Evolutionary conservation across 2,113 vertebrate species (phyloP).

Genomic region (Setophaga coronata): DNA sequence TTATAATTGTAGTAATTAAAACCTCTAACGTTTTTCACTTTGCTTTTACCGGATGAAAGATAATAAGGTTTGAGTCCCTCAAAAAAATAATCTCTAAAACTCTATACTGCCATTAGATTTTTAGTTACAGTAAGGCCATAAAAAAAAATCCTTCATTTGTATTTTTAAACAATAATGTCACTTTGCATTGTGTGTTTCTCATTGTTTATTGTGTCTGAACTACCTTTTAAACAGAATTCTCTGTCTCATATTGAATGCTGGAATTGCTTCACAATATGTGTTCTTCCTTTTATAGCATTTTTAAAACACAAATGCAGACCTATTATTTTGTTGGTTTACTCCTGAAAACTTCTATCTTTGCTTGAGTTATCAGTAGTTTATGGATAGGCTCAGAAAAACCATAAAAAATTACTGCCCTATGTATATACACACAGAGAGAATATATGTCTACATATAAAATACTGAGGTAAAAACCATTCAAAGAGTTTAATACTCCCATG

Average conservation of each 20-base stretch:
- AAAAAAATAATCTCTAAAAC: neutral
- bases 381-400: neutral
- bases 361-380: neutral
- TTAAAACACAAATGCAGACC: neutral
- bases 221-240: neutral
- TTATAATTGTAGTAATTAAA: neutral
- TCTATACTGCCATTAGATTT: neutral
- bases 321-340: neutral
- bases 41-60: neutral
- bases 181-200: neutral
- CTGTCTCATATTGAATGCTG: neutral
- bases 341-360: neutral
- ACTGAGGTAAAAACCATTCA: rapidly evolving
- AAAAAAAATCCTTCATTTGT: neutral
- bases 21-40: neutral
- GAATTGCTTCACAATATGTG: neutral
- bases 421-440: rapidly evolving
- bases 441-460: neutral
- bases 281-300: neutral
- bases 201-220: neutral
- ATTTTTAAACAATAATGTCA: neutral
- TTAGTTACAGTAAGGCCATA: neutral
- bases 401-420: neutral
- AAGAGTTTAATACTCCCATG: neutral
- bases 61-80: neutral